These are phyloP conservation scores for Siphonodentalium dalli DNA, from an alignment of 2,888 invertebrate genomes.

Conservation along the genomic window DNA sequence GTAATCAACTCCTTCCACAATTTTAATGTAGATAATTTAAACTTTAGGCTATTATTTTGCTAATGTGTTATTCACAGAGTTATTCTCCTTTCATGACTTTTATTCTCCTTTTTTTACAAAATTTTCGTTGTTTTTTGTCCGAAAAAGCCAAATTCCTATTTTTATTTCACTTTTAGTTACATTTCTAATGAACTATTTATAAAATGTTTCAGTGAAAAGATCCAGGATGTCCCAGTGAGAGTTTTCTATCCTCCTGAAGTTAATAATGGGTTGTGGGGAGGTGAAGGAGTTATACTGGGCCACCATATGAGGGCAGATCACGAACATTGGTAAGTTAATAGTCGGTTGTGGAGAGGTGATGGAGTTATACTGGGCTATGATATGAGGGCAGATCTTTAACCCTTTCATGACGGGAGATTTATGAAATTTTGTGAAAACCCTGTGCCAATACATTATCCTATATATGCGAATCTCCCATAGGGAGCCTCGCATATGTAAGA, in stretches of 20 bases:
- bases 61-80: neutral
- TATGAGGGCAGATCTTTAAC: no score
- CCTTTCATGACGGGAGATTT: no score
- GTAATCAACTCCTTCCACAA: no score
- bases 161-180: neutral
- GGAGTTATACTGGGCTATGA: no score
- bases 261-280: constrained; percentile 92
- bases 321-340: neutral
- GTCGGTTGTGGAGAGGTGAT: no score
- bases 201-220: constrained; percentile 34
- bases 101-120: neutral
- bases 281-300: constrained; percentile 91
- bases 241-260: constrained; percentile 80
- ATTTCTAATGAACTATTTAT: neutral
- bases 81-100: neutral
- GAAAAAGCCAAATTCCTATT: neutral
- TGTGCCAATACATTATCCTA: no score
- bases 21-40: no score
- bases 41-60: no score
- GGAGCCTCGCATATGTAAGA: no score
- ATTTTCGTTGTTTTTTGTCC: neutral
- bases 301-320: constrained; percentile 70
- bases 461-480: no score
- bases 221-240: constrained; percentile 70
- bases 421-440: no score